Evolutionary conservation across 2,888 invertebrate species (phyloP).

Genomic region (Agelastica alni): DNA sequence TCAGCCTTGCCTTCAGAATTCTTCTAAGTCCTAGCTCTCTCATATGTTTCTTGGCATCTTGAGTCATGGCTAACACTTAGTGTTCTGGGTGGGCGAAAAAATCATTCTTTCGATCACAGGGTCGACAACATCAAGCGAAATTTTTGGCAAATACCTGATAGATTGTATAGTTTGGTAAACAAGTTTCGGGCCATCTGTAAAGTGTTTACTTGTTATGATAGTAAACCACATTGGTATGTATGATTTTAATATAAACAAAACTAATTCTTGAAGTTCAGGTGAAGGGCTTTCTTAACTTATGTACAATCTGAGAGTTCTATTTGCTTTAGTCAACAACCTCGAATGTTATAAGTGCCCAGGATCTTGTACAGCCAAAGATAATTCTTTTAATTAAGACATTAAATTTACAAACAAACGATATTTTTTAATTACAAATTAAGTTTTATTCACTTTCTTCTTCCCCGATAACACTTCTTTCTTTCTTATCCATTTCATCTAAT

Average conservation of each 20-base stretch:
- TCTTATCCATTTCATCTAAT: not conserved
- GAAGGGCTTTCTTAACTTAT: too few relatives aligned
- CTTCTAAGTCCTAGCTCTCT: too few relatives aligned
- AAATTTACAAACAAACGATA: not conserved
- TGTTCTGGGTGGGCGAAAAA: not conserved
- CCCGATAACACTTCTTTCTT: not conserved
- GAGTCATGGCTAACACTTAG: not conserved
- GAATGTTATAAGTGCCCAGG: too few relatives aligned
- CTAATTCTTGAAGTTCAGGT: too few relatives aligned
- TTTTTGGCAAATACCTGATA: not conserved
- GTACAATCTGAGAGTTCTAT: too few relatives aligned
- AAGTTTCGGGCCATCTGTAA: not conserved
- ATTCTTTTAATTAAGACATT: not conserved
- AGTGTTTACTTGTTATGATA: not conserved
- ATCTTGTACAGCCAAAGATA: too few relatives aligned
- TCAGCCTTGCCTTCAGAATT: too few relatives aligned
- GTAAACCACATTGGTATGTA: too few relatives aligned
- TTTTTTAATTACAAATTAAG: not conserved
- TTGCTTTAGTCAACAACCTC: too few relatives aligned
- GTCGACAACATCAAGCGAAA: not conserved
- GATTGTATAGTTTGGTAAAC: not conserved
- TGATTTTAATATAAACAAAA: too few relatives aligned
- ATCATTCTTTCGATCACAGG: not conserved
- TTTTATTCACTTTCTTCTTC: not conserved
- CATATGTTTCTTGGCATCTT: too few relatives aligned